Evolutionary conservation across 37 sponge, comb jelly and placozoan genomes (phyloP).

Genomic region (Aphrocallistes beatrix): DNA sequence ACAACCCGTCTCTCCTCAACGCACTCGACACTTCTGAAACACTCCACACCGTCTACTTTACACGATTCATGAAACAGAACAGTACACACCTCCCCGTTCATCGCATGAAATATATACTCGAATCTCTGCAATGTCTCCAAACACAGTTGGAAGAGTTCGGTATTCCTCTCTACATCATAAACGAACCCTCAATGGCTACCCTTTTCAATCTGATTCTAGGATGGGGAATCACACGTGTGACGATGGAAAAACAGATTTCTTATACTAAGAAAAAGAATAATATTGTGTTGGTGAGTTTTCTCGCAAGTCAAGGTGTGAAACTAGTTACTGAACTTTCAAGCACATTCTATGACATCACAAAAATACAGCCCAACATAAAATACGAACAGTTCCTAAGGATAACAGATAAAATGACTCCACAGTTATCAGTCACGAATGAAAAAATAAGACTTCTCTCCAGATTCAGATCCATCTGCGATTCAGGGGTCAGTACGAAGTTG

Average conservation of each 20-base stretch:
- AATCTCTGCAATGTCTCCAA: background rate
- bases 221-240: background rate
- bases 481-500: background rate
- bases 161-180: background rate
- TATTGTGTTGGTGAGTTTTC: background rate
- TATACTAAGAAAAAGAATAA: background rate
- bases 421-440: background rate
- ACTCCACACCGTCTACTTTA: background rate
- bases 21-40: background rate
- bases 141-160: background rate
- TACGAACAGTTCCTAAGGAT: background rate
- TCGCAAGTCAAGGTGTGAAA: background rate
- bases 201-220: background rate
- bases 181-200: background rate
- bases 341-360: background rate
- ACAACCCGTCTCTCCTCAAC: background rate
- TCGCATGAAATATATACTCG: background rate
- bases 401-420: background rate
- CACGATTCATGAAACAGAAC: background rate
- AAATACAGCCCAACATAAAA: background rate
- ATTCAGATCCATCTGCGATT: background rate
- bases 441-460: background rate
- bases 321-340: background rate
- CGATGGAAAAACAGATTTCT: background rate
- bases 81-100: background rate